Evolutionary conservation across 1,140 invertebrate species (phyloP), one percentile per base, ranked within the genome.

Genomic region (Cyclina sinensis): DNA sequence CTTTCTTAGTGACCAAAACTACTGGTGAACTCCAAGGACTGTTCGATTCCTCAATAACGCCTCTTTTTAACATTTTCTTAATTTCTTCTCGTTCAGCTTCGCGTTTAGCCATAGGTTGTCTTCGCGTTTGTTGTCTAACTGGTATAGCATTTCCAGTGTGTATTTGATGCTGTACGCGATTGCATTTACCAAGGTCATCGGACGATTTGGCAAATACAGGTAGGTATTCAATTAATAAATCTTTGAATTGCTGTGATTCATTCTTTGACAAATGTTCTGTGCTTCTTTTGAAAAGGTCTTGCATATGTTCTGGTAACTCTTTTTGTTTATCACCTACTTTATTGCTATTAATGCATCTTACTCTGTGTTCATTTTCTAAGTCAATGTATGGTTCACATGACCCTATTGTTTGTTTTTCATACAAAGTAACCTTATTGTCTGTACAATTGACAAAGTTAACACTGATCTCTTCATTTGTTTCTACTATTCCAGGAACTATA

Each of bases 21-120:
- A 94, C 70, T 0, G 91, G 91, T 7, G 92, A 93, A 18, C 82
- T 85, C 92, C 90, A 94, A 4, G 92, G 86, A 30, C 90, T 90
- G 21, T 51, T 89, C n/a, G 89, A 81, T 32, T 54, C 88, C 73
- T 93, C 90, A 62, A 92, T 91, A 37, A 94, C 62, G 51, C 86
- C 90, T 59, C 35, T 32, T 37, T 89, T 68, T 4, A 89, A 30
- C 68, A 87, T 79, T 14, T 73, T 35, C 18, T 59, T 12, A 18
- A 80, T 43, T 70, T 78, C 43, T 59, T 79, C 27, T 54, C 35
- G 48, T 37, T 62, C 62, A 35, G n/a, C 24, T 62, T 91, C 37
- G 16, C 59, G 21, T 51, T 88, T 86, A 2, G 46, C 59, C 37
- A 86, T 54, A 27, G 86, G 54, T 16, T 68, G 62, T 46, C 89